Base-by-base conservation (phyloP, 2,888 invertebrate genomes). In the Drosophila neutralis region DNA sequence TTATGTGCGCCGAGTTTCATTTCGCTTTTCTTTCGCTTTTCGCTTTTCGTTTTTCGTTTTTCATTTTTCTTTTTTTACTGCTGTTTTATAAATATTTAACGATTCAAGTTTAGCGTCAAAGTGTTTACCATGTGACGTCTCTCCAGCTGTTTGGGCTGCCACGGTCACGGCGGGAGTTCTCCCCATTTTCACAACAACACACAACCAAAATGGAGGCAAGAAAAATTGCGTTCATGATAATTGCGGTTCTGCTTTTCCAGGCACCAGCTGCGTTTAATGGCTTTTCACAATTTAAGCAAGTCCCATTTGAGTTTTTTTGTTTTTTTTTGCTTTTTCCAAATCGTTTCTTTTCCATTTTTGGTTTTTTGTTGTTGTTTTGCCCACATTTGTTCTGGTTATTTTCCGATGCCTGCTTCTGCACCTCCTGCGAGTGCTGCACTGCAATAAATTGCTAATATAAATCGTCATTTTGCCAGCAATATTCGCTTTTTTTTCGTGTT, bases 281-380 rank as follows among this genome's bases (percentile, higher is more conserved):
- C 78, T 89, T 89, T 89, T 76, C 85, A 82, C 89, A 89, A 85
- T 85, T 87, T 89, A 80, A 85, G 87, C 88, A 80, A 85, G 85
- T 87, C 73, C 89, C 74, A 79, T 83, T 81, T 83, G 66, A 72
- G 70, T 78, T 75, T 77, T 53, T 24, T 2, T 2, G 56, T 57
- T 73, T 78, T 68, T 76, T 81, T 73, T 78, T 76, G 62, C 49
- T 53, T 73, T 73, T 73, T 76, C 69, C 75, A 76, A 82, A 84
- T 84, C 69, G 80, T 66, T 68, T 74, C 66, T 75, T 74, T 40
- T 53, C 29, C 21, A 18, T 53, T 52, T 71, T 66, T 70, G 4
- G 4, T 27, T 61, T n/a, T 40, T 36, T 40, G 21, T 40, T 35
- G 24, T 45, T 15, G 15, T 45, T 24, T 45, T 45, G 45, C 31